phyloP scores from a whole-genome alignment of 2,797 vertebrate genomes.

The Cryptoprocta ferox region DNA sequence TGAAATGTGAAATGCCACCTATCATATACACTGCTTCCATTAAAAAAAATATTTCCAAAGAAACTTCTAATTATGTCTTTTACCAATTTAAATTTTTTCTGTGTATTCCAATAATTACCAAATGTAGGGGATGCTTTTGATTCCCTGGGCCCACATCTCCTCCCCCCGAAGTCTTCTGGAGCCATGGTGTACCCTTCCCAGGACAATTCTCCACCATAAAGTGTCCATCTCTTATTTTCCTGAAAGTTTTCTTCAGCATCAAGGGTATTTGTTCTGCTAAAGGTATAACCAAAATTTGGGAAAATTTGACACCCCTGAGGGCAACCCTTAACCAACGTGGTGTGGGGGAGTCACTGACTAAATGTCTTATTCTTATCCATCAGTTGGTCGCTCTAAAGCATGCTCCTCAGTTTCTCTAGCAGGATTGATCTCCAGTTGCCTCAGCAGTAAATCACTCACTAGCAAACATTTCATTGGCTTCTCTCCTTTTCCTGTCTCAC shows the following conservation, averaged over 20 bases:
- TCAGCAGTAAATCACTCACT: background rate
- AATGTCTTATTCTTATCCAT: background rate
- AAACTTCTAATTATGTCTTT: background rate
- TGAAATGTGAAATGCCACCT: background rate
- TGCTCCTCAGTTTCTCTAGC: background rate
- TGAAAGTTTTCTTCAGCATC: background rate
- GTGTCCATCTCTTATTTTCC: background rate
- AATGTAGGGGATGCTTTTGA: background rate
- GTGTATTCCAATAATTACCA: background rate
- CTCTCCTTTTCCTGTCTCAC: background rate
- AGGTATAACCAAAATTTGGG: background rate
- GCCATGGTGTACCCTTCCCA: background rate
- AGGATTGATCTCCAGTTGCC: background rate
- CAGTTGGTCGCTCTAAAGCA: background rate
- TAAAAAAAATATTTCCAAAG: background rate
- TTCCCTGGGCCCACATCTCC: too few species aligned
- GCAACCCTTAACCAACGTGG: background rate
- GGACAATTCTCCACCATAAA: background rate
- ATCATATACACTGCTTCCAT: background rate
- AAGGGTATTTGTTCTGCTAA: background rate
- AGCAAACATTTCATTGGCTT: background rate
- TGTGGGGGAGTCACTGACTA: background rate
- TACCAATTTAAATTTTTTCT: background rate
- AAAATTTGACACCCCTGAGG: background rate
- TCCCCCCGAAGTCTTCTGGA: background rate